Evolutionary conservation across 2,113 vertebrate species (phyloP).

Genomic region (Porphyrio hochstetteri): DNA sequence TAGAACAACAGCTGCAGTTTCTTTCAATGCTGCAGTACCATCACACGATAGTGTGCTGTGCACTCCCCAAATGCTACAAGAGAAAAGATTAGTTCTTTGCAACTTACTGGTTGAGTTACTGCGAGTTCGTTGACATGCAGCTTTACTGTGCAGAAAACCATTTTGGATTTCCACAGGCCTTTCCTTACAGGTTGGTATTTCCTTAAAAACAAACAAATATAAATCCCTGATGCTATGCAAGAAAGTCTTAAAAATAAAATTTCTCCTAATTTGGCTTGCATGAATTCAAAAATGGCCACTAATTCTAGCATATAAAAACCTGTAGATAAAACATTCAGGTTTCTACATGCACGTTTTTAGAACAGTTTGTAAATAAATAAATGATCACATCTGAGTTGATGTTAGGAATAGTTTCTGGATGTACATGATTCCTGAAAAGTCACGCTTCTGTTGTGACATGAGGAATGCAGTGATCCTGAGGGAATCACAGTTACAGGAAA

Average conservation of each 20-base stretch:
- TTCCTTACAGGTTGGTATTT: slow-evolving; percentile 72
- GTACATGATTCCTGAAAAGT: background rate
- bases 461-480: background rate
- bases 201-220: slow-evolving; percentile 59
- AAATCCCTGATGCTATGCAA: background rate
- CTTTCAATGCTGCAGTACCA: background rate
- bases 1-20: background rate
- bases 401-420: background rate
- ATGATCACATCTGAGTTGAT: background rate
- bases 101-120: slow-evolving; percentile 89
- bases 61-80: background rate
- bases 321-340: background rate
- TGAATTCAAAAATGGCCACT: background rate
- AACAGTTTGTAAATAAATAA: background rate
- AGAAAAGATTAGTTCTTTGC: background rate
- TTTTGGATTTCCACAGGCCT: slow-evolving; percentile 65
- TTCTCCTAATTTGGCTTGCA: background rate
- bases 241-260: background rate
- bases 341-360: background rate
- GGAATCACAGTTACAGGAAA: background rate
- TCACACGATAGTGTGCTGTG: background rate
- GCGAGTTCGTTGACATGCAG: slow-evolving; percentile 74
- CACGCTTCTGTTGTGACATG: background rate
- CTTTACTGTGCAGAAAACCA: slow-evolving; percentile 66
- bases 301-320: background rate